These are phyloP conservation scores for Reticulitermes speratus DNA, from an alignment of 1,140 invertebrate species.

Conservation along the genomic window DNA sequence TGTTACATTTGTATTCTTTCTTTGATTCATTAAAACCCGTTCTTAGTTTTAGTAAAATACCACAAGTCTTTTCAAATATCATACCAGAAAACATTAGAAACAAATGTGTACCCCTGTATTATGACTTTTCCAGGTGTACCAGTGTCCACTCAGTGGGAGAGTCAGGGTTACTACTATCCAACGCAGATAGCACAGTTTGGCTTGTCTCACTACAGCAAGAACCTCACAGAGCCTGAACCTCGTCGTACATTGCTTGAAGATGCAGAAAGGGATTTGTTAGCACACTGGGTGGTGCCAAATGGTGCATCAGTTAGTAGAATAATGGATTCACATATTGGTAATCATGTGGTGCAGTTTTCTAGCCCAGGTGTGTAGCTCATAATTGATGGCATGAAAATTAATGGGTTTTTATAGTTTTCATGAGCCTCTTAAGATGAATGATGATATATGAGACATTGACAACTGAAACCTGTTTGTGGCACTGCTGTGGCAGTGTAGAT, in stretches of 20 bases:
- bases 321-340: slow-evolving; percentile 57
- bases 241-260: slow-evolving; percentile 69
- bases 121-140: slow-evolving; percentile 66
- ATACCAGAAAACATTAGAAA: too few relatives aligned
- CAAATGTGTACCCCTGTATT: too few relatives aligned
- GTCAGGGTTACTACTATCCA: slow-evolving; percentile 92
- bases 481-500: too few relatives aligned
- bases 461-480: too few relatives aligned
- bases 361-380: slow-evolving; percentile 53
- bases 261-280: slow-evolving; percentile 52
- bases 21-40: too few relatives aligned
- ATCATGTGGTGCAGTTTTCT: slow-evolving; percentile 66
- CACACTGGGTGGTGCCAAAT: slow-evolving; percentile 62
- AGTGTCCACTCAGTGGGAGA: slow-evolving; percentile 93
- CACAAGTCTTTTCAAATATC: too few relatives aligned
- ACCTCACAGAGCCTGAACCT: slow-evolving; percentile 77
- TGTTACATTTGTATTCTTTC: too few relatives aligned
- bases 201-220: slow-evolving; percentile 95
- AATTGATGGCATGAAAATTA: background rate
- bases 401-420: too few relatives aligned
- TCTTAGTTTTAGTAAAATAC: too few relatives aligned
- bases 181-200: slow-evolving; percentile 99
- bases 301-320: slow-evolving; percentile 62
- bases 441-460: too few relatives aligned
- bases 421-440: too few relatives aligned